Base-by-base conservation (phyloP, 1,140 invertebrate genomes). In the Daktulosphaira vitifoliae region DNA sequence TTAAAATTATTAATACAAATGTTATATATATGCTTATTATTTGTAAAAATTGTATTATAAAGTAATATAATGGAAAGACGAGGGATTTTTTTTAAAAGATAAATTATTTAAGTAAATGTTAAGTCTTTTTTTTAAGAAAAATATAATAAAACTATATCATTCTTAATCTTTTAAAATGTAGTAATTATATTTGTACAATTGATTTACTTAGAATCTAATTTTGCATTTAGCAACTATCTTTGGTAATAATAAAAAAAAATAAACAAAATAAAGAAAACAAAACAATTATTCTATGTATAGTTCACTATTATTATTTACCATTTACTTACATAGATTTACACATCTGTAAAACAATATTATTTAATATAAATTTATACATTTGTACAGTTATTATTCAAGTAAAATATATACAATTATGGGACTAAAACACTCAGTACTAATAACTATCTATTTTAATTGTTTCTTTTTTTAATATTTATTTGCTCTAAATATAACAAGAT, bases 21-120 rank as follows among this genome's bases (percentile, higher is more conserved):
- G n/a, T n/a, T n/a, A n/a, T n/a, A n/a, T n/a, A n/a, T n/a, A n/a
- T n/a, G n/a, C n/a, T n/a, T n/a, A n/a, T n/a, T n/a, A n/a, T n/a
- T 62, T 62, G 46, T 46, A 46, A 62, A 62, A 48, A 62, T 62
- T 46, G 46, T 39, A 62, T 46, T 48, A 62, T 42, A 46, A 18
- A 59, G n/a, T n/a, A n/a, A n/a, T n/a, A n/a, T n/a, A n/a, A 29
- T 62, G 56, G 56, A 62, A 62, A 62, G 56, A 62, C 56, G 42
- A 62, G 42, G 56, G 56, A 62, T 62, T 62, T 22, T 22, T 48
- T 38, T 62, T 62, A 20, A 48, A 62, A 62, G 44, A 48, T 39
- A 46, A 15, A 46, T 62, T n/a, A 62, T 62, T 46, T 48, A 62
- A 25, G n/a, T 26, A 46, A 26, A 33, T 11, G 11, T 29, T 20